Base-by-base conservation (phyloP, 1,140 invertebrate genomes). In the Drosophila repletoides region DNA sequence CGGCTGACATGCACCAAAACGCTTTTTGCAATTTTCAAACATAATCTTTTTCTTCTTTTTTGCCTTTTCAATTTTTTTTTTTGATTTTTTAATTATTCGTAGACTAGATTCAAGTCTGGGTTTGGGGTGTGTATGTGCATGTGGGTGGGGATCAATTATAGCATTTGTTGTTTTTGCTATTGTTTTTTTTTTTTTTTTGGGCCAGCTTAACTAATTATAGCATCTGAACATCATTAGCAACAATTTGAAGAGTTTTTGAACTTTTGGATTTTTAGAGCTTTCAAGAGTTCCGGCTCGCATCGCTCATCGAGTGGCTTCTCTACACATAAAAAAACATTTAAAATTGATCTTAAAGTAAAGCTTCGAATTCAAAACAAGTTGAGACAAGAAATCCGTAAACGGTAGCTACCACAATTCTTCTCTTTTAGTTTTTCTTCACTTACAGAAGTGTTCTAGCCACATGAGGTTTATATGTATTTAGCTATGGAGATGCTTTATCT, bases 221-320 rank as follows among this genome's bases (percentile, higher is more conserved):
- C 72, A 75, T 29, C 45, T 34, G 12, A 26, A 53, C 59, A 73
- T 77, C 71, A 81, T 72, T 69, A 76, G 60, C 29, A 33, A 55
- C 26, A 29, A 3, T 26, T 3, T 6, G 26, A 22, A 12, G 10
- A 19, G 4, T 15, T 19, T 31, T 26, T 7, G 5, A 5, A n/a
- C 5, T n/a, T 2, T 9, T 28, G 4, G 7, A 3, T 12, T 22
- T 41, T 33, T 33, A 14, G 19, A 45, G 40, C 24, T 58, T 55
- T 70, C 59, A 61, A 40, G 70, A 83, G 77, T 83, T 83, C 77
- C 77, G 77, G 77, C 83, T 83, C 74, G 79, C 63, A 53, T 65
- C 34, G 43, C 56, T 31, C 14, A 7, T 24, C 49, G 34, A 38
- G 41, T 33, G 74, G 53, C 49, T 56, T 72, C 22, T 52, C 5